Base-by-base conservation (phyloP, 1,140 invertebrate genomes). In the Sitodiplosis mosellana region DNA sequence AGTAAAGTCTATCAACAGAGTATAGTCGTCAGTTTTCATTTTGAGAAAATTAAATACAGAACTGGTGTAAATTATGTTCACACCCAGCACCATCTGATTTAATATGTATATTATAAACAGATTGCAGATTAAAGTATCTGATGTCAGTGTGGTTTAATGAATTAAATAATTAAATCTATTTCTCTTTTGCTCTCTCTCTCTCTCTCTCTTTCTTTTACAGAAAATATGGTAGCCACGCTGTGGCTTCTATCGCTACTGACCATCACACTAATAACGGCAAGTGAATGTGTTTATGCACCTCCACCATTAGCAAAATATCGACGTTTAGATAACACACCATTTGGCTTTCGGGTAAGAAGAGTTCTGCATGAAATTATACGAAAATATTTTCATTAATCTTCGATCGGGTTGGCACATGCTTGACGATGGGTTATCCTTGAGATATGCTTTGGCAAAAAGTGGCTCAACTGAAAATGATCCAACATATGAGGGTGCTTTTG, bases 271-370 rank as follows among this genome's bases (percentile, higher is more conserved):
- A 11, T 43, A 43, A n/a, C n/a, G 7, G 41, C n/a, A 43, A 43
- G n/a, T 43, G 41, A 43, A 43, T 43, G 41, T 43, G 11, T 43
- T 12, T 43, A 43, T 21, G 41, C n/a, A 43, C 18, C 41, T 10
- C 17, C 41, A 43, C 10, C 18, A 15, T 18, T 40, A n/a, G 37
- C 27, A 27, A 27, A 40, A 40, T 40, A 40, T 40, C 14, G 17
- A 40, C 14, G 14, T 4, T 15, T 15, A n/a, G 37, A 40, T 40
- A n/a, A n/a, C 14, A 15, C 17, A 15, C 14, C 37, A 40, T 40
- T 4, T 40, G 37, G 14, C 14, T n/a, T 15, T n/a, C 37, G 17
- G 37, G 37, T 40, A 40, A 40, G 17, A 18, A 36, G 8, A 10
- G 34, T 36, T 36, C 8, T 36, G n/a, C 8, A 10, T n/a, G 8